Base-by-base conservation (phyloP, 2,113 vertebrate genomes). In the Chamaea fasciata region DNA sequence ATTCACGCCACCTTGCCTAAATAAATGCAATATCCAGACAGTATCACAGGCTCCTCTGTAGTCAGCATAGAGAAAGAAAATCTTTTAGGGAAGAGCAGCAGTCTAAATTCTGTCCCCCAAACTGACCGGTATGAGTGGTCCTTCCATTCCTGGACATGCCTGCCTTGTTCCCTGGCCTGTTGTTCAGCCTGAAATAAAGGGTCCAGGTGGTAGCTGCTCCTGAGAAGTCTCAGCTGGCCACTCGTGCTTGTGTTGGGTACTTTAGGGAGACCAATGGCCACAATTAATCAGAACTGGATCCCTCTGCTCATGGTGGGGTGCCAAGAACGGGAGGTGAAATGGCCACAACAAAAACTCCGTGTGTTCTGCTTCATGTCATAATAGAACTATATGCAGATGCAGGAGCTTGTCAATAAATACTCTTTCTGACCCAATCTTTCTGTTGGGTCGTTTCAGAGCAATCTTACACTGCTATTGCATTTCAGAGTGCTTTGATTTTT, bases 301-400 rank as follows among this genome's bases (percentile, higher is more conserved):
- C 46, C 22, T 80, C 12, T 17, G 24, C 24, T 86, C 5, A 0
- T 64, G 46, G 13, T 44, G 22, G 31, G 31, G 7, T 88, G 16
- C 24, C 50, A 69, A 83, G 59, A 64, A 52, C 13, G 64, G 47
- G 33, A 71, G 68, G 6, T 65, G 21, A 39, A 81, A 74, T 64
- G 17, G 11, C 39, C 90, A 23, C 22, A 75, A 16, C 16, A 81
- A 31, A 55, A 20, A 7, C 15, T 35, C 7, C 0, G 0, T 27
- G 15, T 16, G 3, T 55, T 75, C 7, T 28, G 62, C 52, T 76
- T 85, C 15, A 9, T 22, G 21, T 31, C 1, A 0, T 44, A 33
- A 24, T 9, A 42, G 35, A 50, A 31, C 52, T 47, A 9, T 39
- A 52, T 33, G 75, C 53, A 67, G 46, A n/a, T 75, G 35, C 7